Evolutionary conservation across 2,797 vertebrate species (phyloP).

Genomic region (Oophaga sylvatica): DNA sequence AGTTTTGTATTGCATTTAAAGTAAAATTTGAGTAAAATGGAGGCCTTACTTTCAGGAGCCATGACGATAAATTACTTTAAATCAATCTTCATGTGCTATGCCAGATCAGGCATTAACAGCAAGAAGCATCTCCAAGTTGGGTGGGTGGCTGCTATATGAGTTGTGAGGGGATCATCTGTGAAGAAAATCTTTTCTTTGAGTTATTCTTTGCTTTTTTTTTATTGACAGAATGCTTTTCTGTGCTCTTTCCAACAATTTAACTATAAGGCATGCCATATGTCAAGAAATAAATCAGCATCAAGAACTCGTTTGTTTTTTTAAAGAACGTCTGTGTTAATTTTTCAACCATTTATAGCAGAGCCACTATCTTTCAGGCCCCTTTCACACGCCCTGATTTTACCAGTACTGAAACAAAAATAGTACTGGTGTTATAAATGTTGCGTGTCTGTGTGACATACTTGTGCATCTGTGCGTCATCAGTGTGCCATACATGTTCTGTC

Average conservation of each 20-base stretch:
- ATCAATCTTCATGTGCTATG: not conserved
- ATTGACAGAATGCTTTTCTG: not conserved
- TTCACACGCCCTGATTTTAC: no score
- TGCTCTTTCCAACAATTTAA: slow-evolving; percentile 6
- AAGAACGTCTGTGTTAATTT: not conserved
- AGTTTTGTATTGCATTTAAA: not conserved
- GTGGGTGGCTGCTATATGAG: slow-evolving; percentile 23
- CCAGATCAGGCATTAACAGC: not conserved
- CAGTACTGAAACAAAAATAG: no score
- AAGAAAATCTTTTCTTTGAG: slow-evolving; percentile 4
- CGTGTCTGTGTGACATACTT: no score
- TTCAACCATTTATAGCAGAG: not conserved
- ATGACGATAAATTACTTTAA: not conserved
- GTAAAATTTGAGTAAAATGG: not conserved
- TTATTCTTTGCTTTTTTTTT: not conserved
- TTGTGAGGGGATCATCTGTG: slow-evolving; percentile 6
- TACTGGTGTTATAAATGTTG: no score
- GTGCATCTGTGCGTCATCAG: no score
- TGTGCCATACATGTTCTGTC: no score
- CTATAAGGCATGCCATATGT: slow-evolving; percentile 18
- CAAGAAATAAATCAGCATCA: not conserved
- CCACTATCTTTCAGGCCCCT: not conserved
- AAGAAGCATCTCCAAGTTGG: not conserved
- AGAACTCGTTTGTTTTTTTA: not conserved
- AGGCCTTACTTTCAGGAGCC: not conserved